phyloP scores from a whole-genome alignment of 2,888 invertebrate species.

The Ectobius pallidus region DNA sequence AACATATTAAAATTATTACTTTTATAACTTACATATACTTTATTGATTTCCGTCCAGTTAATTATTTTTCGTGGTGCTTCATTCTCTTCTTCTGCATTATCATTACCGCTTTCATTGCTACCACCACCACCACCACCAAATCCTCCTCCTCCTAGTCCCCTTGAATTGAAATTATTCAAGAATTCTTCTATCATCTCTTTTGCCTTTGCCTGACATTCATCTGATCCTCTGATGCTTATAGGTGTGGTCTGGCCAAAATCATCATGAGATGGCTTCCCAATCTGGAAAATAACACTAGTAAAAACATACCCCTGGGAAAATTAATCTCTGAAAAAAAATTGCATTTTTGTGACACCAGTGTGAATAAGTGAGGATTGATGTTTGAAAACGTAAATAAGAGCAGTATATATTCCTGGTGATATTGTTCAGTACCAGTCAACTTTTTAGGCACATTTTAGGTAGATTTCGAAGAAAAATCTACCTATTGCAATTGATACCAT shows the following conservation, averaged over 20 bases:
- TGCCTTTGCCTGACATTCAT: slow-evolving; percentile 59
- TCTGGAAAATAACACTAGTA: slow-evolving; percentile 44
- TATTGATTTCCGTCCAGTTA: slow-evolving; percentile 66
- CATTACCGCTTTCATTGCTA: slow-evolving; percentile 11
- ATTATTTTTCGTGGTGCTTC: slow-evolving; percentile 47
- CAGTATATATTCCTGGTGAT: too few relatives aligned
- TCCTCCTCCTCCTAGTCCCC: background rate
- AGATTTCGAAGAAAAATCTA: too few relatives aligned
- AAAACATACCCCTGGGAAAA: background rate
- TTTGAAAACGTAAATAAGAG: too few relatives aligned
- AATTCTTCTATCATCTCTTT: slow-evolving; percentile 49
- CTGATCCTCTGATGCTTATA: slow-evolving; percentile 60
- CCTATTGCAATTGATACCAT: too few relatives aligned
- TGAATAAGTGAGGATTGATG: too few relatives aligned
- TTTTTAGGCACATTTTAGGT: too few relatives aligned
- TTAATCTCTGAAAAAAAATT: too few relatives aligned
- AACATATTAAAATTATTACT: too few relatives aligned
- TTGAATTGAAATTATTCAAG: slow-evolving; percentile 43
- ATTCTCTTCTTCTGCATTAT: slow-evolving; percentile 34
- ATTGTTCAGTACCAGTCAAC: too few relatives aligned
- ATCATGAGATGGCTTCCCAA: slow-evolving; percentile 49
- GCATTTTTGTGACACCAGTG: too few relatives aligned
- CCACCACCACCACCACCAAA: background rate
- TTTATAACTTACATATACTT: slow-evolving; percentile 58
- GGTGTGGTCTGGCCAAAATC: slow-evolving; percentile 52